Base-by-base conservation (phyloP, 2,888 invertebrate species). In the Microplitis deprimator region DNA sequence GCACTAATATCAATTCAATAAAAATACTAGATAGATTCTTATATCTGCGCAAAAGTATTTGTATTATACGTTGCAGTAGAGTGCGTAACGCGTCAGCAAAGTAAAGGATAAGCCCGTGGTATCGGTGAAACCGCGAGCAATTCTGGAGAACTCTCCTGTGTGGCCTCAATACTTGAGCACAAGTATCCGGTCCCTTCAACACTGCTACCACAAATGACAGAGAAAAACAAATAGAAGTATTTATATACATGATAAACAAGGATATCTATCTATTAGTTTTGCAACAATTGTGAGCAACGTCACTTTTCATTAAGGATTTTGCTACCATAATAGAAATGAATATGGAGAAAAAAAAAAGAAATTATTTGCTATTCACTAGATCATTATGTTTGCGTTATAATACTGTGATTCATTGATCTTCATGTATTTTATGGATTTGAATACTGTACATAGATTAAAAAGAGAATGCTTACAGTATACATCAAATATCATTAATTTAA, bases 181-280 rank as follows among this genome's bases (percentile, higher is more conserved):
- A 38, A 71, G 61, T 60, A 71, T 71, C 71, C 71, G 71, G 71
- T 71, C 62, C 29, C 71, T 62, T 62, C 62, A 62, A 62, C 62
- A 16, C 62, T 62, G 10, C 62, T 16, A 17, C 8, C 16, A 16
- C 8, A 16, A 62, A 62, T 20, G 62, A 62, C 17, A 62, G 62
- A 62, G 20, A 20, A 20, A 62, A 62, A 17, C 8, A 20, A 62
- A 20, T 8, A 20, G n/a, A 20, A 62, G 62, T 62, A n/a, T 17
- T 8, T 4, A 29, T 29, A 29, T 29, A 29, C 29, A 29, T 13
- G 8, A 50, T 50, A 50, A 50, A 50, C 50, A 50, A 50, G 50
- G 50, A 50, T 50, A 50, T 50, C 8, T 50, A 2, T 5, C 10
- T 50, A 50, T 50, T 13, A 13, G 13, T 50, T 50, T 50, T 50